A percentile compares a stretch with the other conserved stretches of the same genome.
These are phyloP conservation scores for Iphiclides podalirius DNA, from an alignment of 2,888 invertebrate species.

Conservation along the genomic window DNA sequence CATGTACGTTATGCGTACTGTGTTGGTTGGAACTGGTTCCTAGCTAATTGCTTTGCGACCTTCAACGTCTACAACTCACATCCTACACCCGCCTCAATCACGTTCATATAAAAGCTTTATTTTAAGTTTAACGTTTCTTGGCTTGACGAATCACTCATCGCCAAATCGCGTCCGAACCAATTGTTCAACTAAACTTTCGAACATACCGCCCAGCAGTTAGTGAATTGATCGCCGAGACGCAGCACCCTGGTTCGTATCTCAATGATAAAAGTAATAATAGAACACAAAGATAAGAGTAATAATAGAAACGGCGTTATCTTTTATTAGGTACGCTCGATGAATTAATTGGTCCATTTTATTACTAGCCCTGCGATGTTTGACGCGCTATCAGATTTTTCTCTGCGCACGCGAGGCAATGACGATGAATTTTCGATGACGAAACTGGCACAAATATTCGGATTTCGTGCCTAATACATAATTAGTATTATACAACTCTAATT, in stretches of 20 bases:
- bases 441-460: background rate
- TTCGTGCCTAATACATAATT: background rate
- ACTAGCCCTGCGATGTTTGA: background rate
- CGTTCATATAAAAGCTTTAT: slow-evolving; percentile 4
- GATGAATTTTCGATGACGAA: background rate
- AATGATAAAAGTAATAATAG: too few species aligned
- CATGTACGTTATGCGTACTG: slow-evolving; percentile 16
- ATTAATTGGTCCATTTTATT: background rate
- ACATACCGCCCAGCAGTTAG: too few species aligned
- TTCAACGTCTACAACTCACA: slow-evolving; percentile 61
- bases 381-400: slow-evolving; percentile 4
- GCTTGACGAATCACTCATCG: too few species aligned
- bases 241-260: too few species aligned
- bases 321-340: background rate
- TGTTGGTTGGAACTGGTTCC: slow-evolving; percentile 43
- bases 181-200: too few species aligned
- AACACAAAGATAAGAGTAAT: background rate
- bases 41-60: slow-evolving; percentile 52
- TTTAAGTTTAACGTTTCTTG: too few species aligned
- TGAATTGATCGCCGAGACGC: too few species aligned
- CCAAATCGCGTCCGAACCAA: too few species aligned
- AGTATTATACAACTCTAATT: too few species aligned
- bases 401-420: too few species aligned
- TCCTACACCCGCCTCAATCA: slow-evolving; percentile 44
- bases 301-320: slow-evolving; percentile 8